Conservation (phyloP, 2,113 vertebrate species). For the Excalfactoria chinensis region DNA sequence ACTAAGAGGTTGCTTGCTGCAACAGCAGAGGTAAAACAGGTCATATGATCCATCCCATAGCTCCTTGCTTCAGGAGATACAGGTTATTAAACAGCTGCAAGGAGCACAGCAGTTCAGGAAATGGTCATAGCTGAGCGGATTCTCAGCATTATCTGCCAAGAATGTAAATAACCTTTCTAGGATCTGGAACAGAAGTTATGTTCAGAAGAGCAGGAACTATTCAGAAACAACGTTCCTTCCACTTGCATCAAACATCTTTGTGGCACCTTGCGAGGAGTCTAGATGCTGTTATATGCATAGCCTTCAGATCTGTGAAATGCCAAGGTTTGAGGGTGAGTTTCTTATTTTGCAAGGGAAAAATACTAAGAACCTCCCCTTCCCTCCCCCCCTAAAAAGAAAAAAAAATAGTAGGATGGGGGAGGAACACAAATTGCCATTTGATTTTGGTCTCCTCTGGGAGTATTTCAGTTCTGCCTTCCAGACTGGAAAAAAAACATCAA, state of each 20-base stretch:
- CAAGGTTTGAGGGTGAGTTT: constrained; percentile 23
- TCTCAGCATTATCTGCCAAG: not conserved
- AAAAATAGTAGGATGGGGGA: constrained; percentile 16
- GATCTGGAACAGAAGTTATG: constrained; percentile 11
- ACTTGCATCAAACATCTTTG: not conserved
- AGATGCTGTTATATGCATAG: constrained; percentile 30
- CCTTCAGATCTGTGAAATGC: constrained; percentile 23
- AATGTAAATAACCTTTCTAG: constrained; percentile 2
- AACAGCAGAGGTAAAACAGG: not conserved
- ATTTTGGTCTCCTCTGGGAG: constrained; percentile 31
- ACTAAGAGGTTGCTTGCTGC: not conserved
- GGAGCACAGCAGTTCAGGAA: not conserved
- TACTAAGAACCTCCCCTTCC: not conserved
- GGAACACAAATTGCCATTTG: constrained; percentile 26
- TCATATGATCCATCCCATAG: not conserved
- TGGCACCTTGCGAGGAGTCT: constrained; percentile 11
- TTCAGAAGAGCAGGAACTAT: constrained; percentile 20
- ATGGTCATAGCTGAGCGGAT: constrained; percentile 9
- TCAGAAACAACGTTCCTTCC: constrained; percentile 24
- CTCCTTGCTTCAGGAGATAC: not conserved
- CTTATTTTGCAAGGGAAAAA: constrained; percentile 47
- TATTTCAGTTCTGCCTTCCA: constrained; percentile 40
- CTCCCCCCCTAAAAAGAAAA: not conserved
- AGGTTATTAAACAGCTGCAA: not conserved
- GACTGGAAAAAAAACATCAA: not conserved